Conservation (phyloP, 2,797 vertebrate species). For the Scolopax bukidnonensis region DNA sequence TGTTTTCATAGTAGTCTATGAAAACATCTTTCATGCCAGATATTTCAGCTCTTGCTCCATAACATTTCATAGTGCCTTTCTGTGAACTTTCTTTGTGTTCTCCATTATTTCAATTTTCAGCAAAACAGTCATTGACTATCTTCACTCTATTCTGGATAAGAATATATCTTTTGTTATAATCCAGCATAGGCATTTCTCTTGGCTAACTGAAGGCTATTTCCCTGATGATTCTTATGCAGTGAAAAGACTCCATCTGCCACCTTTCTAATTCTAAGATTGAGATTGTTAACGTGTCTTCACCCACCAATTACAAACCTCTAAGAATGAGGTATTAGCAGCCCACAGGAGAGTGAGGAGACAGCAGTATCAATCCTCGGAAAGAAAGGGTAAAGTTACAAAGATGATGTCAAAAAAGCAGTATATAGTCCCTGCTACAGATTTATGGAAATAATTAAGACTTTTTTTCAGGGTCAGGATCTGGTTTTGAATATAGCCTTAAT, state of each 20-base stretch:
- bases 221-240: not conserved
- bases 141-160: not conserved
- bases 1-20: not conserved
- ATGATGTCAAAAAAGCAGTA: not conserved
- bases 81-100: not conserved
- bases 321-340: not conserved
- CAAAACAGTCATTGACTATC: not conserved
- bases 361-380: not conserved
- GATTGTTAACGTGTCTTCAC: not conserved
- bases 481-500: not conserved
- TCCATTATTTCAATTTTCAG: not conserved
- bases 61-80: not conserved
- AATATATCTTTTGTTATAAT: not conserved
- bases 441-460: not conserved
- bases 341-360: not conserved
- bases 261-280: not conserved
- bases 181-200: not conserved
- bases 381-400: not conserved
- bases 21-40: not conserved
- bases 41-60: not conserved
- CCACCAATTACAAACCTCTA: not conserved
- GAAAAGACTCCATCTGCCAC: not conserved
- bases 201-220: not conserved
- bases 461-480: not conserved
- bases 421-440: not conserved